Conservation (phyloP, 1,140 invertebrate species). For the Zaprionus vittiger region DNA sequence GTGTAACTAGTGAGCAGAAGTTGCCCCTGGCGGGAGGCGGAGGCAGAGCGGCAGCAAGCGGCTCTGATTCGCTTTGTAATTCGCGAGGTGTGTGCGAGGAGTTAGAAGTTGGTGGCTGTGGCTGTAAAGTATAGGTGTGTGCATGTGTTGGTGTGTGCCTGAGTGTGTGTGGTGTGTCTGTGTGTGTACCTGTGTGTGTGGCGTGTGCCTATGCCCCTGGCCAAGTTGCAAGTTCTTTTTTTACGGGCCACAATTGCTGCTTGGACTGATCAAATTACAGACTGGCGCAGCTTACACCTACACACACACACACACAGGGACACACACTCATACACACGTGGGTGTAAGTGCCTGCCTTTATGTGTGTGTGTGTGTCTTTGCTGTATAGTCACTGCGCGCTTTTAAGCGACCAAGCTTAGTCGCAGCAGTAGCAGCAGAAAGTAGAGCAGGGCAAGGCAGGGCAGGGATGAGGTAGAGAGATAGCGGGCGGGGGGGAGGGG, state of each 20-base stretch:
- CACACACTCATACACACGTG: not conserved
- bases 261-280: conserved; percentile 48
- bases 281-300: conserved; percentile 9
- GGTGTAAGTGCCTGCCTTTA: not conserved
- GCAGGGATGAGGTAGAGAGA: too few species aligned
- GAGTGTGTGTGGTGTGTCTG: not conserved
- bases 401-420: conserved; percentile 36
- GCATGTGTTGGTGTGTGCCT: not conserved
- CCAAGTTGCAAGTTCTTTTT: conserved; percentile 29
- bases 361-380: conserved; percentile 27
- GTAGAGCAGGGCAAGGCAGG: too few species aligned
- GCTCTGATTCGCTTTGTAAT: conserved; percentile 18
- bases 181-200: not conserved
- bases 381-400: conserved; percentile 51
- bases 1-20: conserved; percentile 11
- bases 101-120: not conserved
- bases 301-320: not conserved
- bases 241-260: conserved; percentile 25
- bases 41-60: conserved; percentile 10
- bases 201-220: conserved; percentile 11
- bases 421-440: not conserved
- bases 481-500: not conserved
- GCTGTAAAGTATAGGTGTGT: too few species aligned
- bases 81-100: not conserved
- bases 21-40: conserved; percentile 49